These are phyloP conservation scores for Synanceia verrucosa DNA, from an alignment of 2,797 vertebrate genomes.

Conservation along the genomic window DNA sequence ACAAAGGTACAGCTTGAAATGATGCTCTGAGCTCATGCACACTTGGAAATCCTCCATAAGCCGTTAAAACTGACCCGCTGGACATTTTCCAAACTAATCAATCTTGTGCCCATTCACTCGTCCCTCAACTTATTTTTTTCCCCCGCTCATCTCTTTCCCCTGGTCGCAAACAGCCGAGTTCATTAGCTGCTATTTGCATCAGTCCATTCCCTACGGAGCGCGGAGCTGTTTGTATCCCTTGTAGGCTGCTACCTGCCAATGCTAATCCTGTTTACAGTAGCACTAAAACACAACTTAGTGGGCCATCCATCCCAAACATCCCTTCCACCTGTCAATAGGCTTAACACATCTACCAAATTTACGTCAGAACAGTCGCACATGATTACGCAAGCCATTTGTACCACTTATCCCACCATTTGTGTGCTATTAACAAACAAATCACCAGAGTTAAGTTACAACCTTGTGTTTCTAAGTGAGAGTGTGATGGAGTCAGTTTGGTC, in stretches of 20 bases:
- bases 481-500: neutral
- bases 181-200: conserved; percentile 80
- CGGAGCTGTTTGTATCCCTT: conserved; percentile 67
- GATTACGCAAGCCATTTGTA: conserved; percentile 54
- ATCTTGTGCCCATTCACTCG: conserved; percentile 40
- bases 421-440: conserved; percentile 44
- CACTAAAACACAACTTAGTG: conserved; percentile 73
- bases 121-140: conserved; percentile 31
- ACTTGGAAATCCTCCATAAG: conserved; percentile 57
- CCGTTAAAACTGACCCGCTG: conserved; percentile 61
- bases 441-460: neutral
- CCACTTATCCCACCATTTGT: conserved; percentile 28
- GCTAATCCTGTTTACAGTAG: conserved; percentile 81
- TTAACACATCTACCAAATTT: conserved; percentile 56
- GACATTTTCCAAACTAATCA: conserved; percentile 73
- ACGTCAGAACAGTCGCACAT: conserved; percentile 40
- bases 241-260: conserved; percentile 73
- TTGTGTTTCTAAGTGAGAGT: neutral
- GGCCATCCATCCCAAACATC: conserved; percentile 69
- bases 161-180: conserved; percentile 67
- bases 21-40: neutral
- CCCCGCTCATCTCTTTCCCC: conserved; percentile 40
- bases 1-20: conserved; percentile 55
- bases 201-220: conserved; percentile 43
- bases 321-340: conserved; percentile 71